Percentiles rank a stretch among this genome's conserved stretches.
Conservation (phyloP, 2,888 invertebrate genomes). For the Peribatodes rhomboidaria region DNA sequence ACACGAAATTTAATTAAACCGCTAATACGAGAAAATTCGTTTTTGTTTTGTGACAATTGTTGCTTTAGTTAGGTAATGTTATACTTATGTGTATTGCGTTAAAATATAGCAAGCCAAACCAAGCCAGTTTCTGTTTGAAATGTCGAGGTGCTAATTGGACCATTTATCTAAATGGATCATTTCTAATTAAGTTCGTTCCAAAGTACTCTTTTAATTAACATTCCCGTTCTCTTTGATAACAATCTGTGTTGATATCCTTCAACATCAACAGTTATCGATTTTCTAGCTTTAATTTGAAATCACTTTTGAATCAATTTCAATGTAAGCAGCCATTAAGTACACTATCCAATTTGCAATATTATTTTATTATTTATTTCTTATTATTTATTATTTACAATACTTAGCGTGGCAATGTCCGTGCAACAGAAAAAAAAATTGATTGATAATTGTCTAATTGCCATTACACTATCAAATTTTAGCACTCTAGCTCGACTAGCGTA, state of each 20-base stretch:
- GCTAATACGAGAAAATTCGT: too few relatives aligned
- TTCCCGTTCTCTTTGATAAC: slow-evolving; percentile 7
- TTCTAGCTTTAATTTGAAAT: not conserved
- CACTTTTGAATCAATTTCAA: slow-evolving; percentile 2
- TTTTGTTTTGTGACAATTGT: too few relatives aligned
- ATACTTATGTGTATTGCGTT: not conserved
- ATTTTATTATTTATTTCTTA: too few relatives aligned
- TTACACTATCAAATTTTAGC: too few relatives aligned
- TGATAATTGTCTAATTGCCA: too few relatives aligned
- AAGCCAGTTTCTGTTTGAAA: slow-evolving; percentile 2
- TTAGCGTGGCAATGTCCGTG: too few relatives aligned
- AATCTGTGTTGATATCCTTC: slow-evolving; percentile 3
- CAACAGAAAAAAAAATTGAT: too few relatives aligned
- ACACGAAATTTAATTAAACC: not conserved
- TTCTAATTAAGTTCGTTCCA: slow-evolving; percentile 12
- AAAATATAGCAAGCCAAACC: not conserved
- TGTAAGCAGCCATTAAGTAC: not conserved
- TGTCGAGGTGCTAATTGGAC: slow-evolving; percentile 16
- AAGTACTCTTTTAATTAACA: slow-evolving; percentile 18
- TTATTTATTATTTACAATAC: too few relatives aligned
- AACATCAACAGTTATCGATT: slow-evolving; percentile 1
- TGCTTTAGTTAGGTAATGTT: too few relatives aligned
- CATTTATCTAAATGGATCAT: slow-evolving; percentile 23
- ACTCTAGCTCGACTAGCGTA: too few relatives aligned
- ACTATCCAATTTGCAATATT: too few relatives aligned